Base-by-base conservation (phyloP, 2,888 invertebrate genomes). In the Hydriomena furcata region DNA sequence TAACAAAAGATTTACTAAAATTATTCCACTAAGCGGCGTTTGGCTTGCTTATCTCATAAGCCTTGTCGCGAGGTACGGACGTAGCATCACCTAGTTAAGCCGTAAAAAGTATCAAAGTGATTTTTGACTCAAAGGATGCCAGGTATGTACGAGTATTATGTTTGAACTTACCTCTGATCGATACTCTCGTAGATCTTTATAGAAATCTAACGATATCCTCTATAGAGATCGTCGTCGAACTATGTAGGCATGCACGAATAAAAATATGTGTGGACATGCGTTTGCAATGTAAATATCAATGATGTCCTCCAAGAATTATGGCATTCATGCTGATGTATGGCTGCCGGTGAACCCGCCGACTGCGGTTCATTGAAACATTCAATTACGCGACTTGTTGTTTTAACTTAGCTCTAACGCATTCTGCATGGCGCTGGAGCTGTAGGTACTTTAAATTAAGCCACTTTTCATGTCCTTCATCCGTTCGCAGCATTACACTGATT, bases 291-390 rank as follows among this genome's bases (percentile, higher is more conserved):
- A 57, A 57, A 57, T 53, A 58, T 57, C 47, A 52, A 45, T 53
- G 45, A 55, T 60, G 54, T 60, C 50, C 57, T 58, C 51, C 24
- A 49, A 54, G 58, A 60, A 71, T 66, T 60, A 71, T 66, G 67
- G 65, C 61, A 65, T 69, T 72, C 71, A 73, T 66, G 60, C 48
- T 71, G 71, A 73, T 70, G 71, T 66, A 75, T 71, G 59, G 13
- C 38, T 58, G 60, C 54, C 57, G 68, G 60, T 79, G 78, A 79
- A 79, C 78, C 73, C 73, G 66, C 57, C 52, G 35, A 38, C 43
- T 52, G 64, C 61, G 65, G 73, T 76, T 75, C 73, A 74, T 74
- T 77, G 73, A 59, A 71, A 73, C 73, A 63, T 70, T 68, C 76
- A 80, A 76, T 82, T 79, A 73, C 61, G 51, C 60, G 65, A 56